phyloP scores from a whole-genome alignment of 2,797 vertebrate genomes.

The Salmo trutta region DNA sequence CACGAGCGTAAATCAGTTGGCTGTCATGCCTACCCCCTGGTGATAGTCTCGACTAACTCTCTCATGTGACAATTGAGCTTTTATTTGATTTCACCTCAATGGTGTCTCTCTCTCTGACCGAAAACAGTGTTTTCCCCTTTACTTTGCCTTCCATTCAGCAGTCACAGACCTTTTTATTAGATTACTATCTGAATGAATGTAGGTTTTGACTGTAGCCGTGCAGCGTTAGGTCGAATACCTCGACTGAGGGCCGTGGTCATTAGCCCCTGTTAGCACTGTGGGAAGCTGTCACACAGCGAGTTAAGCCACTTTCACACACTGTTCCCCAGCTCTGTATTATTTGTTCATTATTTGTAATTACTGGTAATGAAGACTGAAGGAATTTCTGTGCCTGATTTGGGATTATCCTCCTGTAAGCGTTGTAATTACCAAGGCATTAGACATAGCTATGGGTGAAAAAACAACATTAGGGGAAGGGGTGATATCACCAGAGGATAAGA shows the following conservation, averaged over 20 bases:
- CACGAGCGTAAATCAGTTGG: slow-evolving; percentile 21
- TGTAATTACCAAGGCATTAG: slow-evolving; percentile 64
- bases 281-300: slow-evolving; percentile 45
- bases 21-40: background rate
- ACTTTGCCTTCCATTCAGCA: slow-evolving; percentile 22
- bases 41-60: background rate
- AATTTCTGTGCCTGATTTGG: slow-evolving; percentile 58
- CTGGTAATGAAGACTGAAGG: slow-evolving; percentile 69
- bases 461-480: slow-evolving; percentile 37
- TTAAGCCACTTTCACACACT: slow-evolving; percentile 64
- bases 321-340: slow-evolving; percentile 61
- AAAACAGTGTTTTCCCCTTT: slow-evolving; percentile 28
- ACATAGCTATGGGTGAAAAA: slow-evolving; percentile 49
- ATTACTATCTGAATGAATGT: background rate
- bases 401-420: slow-evolving; percentile 64
- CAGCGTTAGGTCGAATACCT: slow-evolving; percentile 29
- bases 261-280: slow-evolving; percentile 36
- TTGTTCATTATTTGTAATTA: slow-evolving; percentile 75
- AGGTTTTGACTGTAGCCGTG: background rate
- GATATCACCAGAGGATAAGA: slow-evolving; percentile 28
- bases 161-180: slow-evolving; percentile 17
- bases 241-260: slow-evolving; percentile 6
- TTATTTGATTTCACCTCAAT: slow-evolving; percentile 34
- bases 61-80: slow-evolving; percentile 18
- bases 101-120: slow-evolving; percentile 5